phyloP scores from a whole-genome alignment of 2,888 invertebrate genomes.

The Diaprepes abbreviatus region DNA sequence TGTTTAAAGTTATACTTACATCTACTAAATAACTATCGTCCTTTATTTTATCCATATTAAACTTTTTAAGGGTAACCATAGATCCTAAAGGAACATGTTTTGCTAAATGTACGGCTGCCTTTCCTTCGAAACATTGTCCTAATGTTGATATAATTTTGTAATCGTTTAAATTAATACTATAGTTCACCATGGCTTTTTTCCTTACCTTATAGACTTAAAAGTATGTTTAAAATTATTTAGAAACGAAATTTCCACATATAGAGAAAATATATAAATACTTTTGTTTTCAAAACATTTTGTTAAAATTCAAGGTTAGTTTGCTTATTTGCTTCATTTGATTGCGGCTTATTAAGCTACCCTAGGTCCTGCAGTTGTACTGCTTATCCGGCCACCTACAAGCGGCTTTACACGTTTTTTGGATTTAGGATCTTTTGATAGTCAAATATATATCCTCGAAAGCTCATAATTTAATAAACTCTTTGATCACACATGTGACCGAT shows the following conservation, averaged over 20 bases:
- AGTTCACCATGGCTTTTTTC: constrained; percentile 32
- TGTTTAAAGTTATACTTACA: constrained; percentile 60
- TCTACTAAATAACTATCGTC: constrained; percentile 74
- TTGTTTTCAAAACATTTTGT: background rate
- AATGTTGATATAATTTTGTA: constrained; percentile 79
- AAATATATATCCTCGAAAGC: no score
- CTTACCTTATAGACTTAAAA: background rate
- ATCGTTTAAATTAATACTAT: constrained; percentile 73
- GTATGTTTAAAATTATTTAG: background rate
- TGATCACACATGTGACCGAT: no score
- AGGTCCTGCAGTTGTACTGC: no score
- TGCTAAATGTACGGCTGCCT: constrained; percentile 80
- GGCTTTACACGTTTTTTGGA: no score
- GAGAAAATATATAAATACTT: constrained; percentile 1
- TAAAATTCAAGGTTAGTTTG: background rate
- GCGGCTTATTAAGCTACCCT: no score
- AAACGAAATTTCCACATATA: background rate
- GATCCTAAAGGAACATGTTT: constrained; percentile 76
- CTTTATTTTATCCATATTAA: constrained; percentile 80
- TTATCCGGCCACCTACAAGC: no score
- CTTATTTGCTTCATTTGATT: no score
- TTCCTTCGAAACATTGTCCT: constrained; percentile 78
- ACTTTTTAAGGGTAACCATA: constrained; percentile 81
- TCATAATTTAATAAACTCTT: no score
- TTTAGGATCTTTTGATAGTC: no score